These are phyloP conservation scores for Neolamprologus toae DNA, from an alignment of 2,113 vertebrate genomes.

Conservation along the genomic window DNA sequence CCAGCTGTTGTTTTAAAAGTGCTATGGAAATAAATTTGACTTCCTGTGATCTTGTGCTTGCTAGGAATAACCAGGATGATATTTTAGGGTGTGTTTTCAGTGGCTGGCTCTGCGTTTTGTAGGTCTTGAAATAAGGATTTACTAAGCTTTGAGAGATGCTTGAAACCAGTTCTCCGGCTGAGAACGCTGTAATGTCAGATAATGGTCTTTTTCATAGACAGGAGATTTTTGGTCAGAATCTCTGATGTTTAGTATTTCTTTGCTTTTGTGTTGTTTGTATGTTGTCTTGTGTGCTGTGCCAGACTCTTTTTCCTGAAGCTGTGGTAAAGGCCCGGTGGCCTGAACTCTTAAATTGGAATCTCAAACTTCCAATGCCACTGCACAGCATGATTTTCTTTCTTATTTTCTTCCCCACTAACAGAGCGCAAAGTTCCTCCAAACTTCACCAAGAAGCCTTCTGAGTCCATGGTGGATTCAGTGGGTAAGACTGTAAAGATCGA, in stretches of 20 bases:
- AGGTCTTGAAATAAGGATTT: background rate
- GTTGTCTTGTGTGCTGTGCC: background rate
- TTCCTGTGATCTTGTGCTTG: background rate
- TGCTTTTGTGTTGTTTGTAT: background rate
- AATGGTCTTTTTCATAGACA: background rate
- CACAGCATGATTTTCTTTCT: background rate
- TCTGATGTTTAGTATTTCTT: background rate
- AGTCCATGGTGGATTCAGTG: conserved; percentile 80
- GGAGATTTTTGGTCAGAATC: background rate
- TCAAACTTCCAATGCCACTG: background rate
- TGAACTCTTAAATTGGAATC: background rate
- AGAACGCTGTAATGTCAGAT: background rate
- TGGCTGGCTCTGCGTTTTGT: background rate
- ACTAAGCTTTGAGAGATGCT: background rate
- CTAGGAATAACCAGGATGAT: background rate
- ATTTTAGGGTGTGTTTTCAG: background rate
- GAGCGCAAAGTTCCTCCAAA: conserved; percentile 84
- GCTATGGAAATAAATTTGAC: background rate
- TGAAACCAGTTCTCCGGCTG: background rate
- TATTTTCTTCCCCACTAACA: conserved; percentile 51
- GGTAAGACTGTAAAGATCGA: conserved; percentile 86
- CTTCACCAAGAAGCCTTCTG: conserved; percentile 87
- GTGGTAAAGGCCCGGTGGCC: conserved; percentile 1
- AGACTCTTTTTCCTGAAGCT: background rate
- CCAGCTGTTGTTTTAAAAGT: background rate